Conservation (phyloP, 2,113 vertebrate species). For the Martes martes region DNA sequence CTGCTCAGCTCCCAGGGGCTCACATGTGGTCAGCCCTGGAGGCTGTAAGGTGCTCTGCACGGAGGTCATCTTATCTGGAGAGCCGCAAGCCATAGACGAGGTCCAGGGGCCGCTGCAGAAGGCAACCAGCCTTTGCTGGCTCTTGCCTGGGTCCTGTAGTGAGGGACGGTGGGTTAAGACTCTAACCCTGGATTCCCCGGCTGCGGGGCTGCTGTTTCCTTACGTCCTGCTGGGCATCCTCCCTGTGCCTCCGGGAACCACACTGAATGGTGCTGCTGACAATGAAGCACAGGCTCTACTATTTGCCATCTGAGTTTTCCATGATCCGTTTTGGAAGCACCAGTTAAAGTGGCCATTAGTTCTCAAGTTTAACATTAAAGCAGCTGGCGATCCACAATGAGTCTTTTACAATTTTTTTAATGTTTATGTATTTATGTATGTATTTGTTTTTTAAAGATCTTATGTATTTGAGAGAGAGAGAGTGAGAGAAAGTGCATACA, state of each 20-base stretch:
- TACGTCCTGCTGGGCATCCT: too few relatives aligned
- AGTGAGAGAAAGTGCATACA: not conserved
- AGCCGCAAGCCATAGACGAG: not conserved
- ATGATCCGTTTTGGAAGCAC: not conserved
- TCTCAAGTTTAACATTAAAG: slow-evolving; percentile 12
- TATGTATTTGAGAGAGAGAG: not conserved
- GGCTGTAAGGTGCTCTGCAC: not conserved
- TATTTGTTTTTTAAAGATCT: not conserved
- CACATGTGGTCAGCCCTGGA: not conserved
- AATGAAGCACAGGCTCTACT: not conserved
- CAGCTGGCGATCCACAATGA: not conserved
- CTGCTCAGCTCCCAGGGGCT: not conserved
- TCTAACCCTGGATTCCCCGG: not conserved
- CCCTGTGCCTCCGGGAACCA: not conserved
- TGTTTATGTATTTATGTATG: not conserved
- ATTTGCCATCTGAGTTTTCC: not conserved
- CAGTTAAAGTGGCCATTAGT: not conserved
- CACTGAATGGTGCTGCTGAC: accelerated
- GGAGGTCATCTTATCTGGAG: not conserved
- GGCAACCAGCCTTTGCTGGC: not conserved
- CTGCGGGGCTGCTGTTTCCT: not conserved
- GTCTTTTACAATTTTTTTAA: not conserved
- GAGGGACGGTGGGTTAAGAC: not conserved
- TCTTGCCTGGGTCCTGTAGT: not conserved
- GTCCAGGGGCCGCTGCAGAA: not conserved